These are phyloP conservation scores for Ophioninae sp. DNA, from an alignment of 2,888 invertebrate species.

Conservation along the genomic window DNA sequence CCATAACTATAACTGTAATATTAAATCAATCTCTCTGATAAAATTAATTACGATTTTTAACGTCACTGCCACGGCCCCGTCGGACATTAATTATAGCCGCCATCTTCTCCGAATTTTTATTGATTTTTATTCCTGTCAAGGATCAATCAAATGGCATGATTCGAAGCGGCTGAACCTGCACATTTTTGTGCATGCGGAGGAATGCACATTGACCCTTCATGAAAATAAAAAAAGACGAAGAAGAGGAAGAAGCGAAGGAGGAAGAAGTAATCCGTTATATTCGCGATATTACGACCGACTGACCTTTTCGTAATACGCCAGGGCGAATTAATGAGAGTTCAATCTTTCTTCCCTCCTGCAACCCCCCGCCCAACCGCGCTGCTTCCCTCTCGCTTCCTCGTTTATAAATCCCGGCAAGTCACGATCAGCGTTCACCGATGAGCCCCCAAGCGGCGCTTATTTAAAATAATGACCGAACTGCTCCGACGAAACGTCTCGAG, in stretches of 20 bases:
- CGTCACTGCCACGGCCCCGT: background rate
- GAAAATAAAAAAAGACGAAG: conserved; percentile 1
- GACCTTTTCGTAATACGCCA: conserved; percentile 54
- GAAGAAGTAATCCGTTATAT: conserved; percentile 18
- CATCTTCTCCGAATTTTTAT: background rate
- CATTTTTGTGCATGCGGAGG: background rate
- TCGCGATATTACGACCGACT: conserved; percentile 46
- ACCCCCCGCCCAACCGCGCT: background rate
- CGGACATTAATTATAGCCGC: background rate
- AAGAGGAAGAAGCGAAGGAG: conserved; percentile 14
- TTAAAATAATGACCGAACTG: conserved; percentile 41
- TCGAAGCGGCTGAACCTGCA: background rate
- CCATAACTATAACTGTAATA: background rate
- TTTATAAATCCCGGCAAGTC: conserved; percentile 43
- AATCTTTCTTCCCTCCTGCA: conserved; percentile 5
- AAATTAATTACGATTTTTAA: background rate
- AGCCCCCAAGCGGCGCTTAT: conserved; percentile 21
- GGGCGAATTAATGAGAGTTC: conserved; percentile 50
- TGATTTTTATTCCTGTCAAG: background rate
- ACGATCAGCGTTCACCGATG: conserved; percentile 50
- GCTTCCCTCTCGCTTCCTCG: conserved; percentile 20
- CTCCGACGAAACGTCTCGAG: conserved; percentile 37
- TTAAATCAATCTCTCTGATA: background rate
- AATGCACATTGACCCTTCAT: background rate
- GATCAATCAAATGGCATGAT: background rate